These are phyloP conservation scores for Acrocephalus arundinaceus DNA, from an alignment of 2,113 vertebrate genomes.

Conservation along the genomic window DNA sequence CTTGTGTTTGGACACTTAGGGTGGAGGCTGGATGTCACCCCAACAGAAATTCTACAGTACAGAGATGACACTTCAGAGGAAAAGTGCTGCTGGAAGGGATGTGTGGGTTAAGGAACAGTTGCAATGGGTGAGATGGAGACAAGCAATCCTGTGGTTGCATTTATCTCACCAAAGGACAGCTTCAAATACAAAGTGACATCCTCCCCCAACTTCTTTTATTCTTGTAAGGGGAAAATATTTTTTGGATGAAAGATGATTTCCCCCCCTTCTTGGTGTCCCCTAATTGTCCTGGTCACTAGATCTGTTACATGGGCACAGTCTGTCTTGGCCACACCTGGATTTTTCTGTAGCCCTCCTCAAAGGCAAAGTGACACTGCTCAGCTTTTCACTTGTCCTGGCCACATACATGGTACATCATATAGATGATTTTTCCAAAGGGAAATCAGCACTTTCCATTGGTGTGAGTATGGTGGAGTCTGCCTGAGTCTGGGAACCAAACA, in stretches of 20 bases:
- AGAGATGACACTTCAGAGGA: not conserved
- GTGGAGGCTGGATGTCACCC: not conserved
- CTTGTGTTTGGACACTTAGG: not conserved
- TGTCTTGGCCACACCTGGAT: not conserved
- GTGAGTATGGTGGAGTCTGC: not conserved
- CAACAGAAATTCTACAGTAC: not conserved
- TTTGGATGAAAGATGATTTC: not conserved
- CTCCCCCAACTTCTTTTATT: not conserved
- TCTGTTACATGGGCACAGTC: not conserved
- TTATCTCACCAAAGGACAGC: not conserved
- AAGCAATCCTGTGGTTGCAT: not conserved
- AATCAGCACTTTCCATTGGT: not conserved
- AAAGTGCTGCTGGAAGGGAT: not conserved
- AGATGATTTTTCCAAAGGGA: not conserved
- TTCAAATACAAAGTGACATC: not conserved
- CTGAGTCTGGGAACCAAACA: not conserved
- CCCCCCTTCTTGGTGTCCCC: not conserved
- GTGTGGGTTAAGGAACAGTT: not conserved
- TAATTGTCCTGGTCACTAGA: not conserved
- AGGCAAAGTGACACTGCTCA: not conserved
- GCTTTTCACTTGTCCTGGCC: not conserved
- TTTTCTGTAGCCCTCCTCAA: not conserved
- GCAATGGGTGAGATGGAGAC: not conserved
- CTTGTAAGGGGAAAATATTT: not conserved
- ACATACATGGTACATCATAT: fast-evolving